Percentiles rank a stretch among this genome's conserved stretches.
phyloP scores from a whole-genome alignment of 2,888 invertebrate species.

The Malthinus seriepunctatus region DNA sequence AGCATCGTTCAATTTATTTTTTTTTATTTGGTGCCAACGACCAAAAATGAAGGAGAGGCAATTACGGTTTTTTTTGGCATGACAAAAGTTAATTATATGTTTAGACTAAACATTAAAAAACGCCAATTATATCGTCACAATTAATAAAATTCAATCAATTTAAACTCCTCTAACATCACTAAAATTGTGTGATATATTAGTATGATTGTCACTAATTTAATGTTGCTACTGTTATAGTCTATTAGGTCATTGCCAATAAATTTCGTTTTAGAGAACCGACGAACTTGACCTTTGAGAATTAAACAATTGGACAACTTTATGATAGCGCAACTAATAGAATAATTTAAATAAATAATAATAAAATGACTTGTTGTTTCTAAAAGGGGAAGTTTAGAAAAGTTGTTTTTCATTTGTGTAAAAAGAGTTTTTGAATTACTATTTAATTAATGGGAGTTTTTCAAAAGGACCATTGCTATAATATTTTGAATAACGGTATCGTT shows the following conservation, averaged over 20 bases:
- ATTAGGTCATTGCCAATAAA: slow-evolving; percentile 9
- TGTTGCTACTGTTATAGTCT: background rate
- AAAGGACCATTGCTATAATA: slow-evolving; percentile 4
- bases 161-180: background rate
- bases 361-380: background rate
- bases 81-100: background rate
- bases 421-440: no score
- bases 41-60: slow-evolving; percentile 1
- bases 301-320: background rate
- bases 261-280: background rate
- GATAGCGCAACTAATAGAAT: slow-evolving; percentile 3
- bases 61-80: background rate
- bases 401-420: no score
- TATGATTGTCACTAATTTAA: background rate
- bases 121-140: no score
- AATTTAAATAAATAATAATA: background rate
- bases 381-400: no score
- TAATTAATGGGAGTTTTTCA: no score
- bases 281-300: slow-evolving; percentile 11
- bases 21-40: background rate
- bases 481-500: slow-evolving; percentile 23
- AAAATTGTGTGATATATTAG: background rate
- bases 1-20: background rate
- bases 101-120: no score
- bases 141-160: background rate